Percentiles rank a stretch among this genome's conserved stretches.
Conservation (phyloP, 2,888 invertebrate species). For the Metellina segmentata region DNA sequence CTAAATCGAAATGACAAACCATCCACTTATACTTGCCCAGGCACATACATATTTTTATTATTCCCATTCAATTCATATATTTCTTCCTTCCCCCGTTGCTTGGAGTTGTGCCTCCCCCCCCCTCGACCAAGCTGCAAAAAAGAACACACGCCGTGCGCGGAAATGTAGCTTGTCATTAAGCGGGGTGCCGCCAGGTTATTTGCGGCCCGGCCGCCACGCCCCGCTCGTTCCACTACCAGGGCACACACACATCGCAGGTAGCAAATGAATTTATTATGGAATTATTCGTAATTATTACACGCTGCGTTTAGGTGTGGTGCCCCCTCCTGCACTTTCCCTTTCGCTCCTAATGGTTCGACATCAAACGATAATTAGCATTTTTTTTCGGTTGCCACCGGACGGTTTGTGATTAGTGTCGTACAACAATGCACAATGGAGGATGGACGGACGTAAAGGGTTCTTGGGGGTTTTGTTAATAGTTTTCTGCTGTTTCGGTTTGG, state of each 20-base stretch:
- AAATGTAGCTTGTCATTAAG: conserved; percentile 74
- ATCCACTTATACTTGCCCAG: conserved; percentile 46
- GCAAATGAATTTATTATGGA: conserved; percentile 76
- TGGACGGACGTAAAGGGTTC: not conserved
- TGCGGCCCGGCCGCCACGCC: conserved; percentile 65
- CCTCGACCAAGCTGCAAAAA: conserved; percentile 11
- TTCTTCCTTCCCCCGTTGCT: conserved; percentile 28
- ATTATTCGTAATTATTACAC: conserved; percentile 75
- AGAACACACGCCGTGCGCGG: conserved; percentile 67
- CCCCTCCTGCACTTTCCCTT: conserved; percentile 18
- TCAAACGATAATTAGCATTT: conserved; percentile 57
- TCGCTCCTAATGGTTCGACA: conserved; percentile 57
- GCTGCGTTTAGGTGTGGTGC: conserved; percentile 57
- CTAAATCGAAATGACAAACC: conserved; percentile 65
- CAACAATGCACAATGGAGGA: conserved; percentile 40
- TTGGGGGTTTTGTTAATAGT: not conserved
- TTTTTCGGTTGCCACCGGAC: not conserved
- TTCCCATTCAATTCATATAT: conserved; percentile 49
- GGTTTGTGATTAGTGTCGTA: not conserved
- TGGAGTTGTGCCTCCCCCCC: not conserved
- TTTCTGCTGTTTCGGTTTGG: not conserved
- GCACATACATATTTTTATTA: conserved; percentile 71
- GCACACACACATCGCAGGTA: conserved; percentile 61
- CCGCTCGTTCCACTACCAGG: conserved; percentile 45
- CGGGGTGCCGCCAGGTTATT: conserved; percentile 65